Base-by-base conservation (phyloP, 1,140 invertebrate species). In the Penaeus chinensis region DNA sequence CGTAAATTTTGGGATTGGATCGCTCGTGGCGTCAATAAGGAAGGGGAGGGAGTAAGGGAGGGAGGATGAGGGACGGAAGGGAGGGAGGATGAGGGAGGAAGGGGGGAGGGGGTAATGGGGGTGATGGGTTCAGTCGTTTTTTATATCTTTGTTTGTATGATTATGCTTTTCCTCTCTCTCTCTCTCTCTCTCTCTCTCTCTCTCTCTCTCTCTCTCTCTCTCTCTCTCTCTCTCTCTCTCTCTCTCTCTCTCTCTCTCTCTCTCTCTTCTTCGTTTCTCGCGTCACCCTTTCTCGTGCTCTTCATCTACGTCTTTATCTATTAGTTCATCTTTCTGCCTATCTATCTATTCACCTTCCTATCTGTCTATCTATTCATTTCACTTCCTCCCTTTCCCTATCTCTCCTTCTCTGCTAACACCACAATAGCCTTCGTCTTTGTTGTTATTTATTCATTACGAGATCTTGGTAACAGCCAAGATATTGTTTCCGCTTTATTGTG, bases 161-260 rank as follows among this genome's bases (percentile, higher is more conserved):
- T 78, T 78, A 77, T 77, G 4, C 18, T 47, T 20, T 78, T 32
- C 22, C 76, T 78, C 32, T 78, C 32, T 78, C 32, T 42, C 76
- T 78, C 32, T 78, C 76, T 42, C 76, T 78, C 76, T 78, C 76
- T 78, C 76, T 78, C 76, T 78, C 76, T 78, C 76, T 78, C 76
- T 78, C 76, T 78, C 76, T 78, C 76, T 78, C 76, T 78, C 76
- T 78, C 76, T 78, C 76, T 78, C 42, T 47, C 42, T 47, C 42
- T 78, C 76, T 78, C 76, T 42, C 76, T 78, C 32, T 78, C 76
- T 42, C 76, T 78, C 76, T 78, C 76, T 78, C 76, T 78, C 76
- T 78, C 76, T 78, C 76, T 78, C 76, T 78, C 76, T 78, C 76
- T 78, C 76, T 78, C 76, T 78, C 76, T 78, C 76, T 78, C 76